These are phyloP conservation scores for Diorhabda sublineata DNA, from an alignment of 1,140 invertebrate genomes.

Conservation along the genomic window DNA sequence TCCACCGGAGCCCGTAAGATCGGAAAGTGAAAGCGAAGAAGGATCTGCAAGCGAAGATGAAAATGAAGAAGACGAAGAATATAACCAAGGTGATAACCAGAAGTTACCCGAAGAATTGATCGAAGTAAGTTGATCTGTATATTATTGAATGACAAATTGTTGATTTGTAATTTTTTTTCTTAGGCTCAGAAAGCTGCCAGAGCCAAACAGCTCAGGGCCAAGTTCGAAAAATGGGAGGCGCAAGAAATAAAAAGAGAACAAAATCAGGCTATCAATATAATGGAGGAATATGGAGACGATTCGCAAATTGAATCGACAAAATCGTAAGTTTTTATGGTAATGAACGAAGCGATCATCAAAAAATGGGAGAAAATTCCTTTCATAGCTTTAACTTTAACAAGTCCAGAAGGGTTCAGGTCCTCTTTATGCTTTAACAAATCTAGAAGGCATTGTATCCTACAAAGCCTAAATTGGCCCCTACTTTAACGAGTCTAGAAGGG, in stretches of 20 bases:
- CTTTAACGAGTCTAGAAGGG: no score
- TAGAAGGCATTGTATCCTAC: no score
- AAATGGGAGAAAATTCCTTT: no score
- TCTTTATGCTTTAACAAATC: no score
- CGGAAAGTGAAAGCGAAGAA: conserved; percentile 50
- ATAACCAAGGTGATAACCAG: conserved; percentile 45
- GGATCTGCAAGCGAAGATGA: conserved; percentile 49
- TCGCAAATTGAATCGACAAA: conserved; percentile 71
- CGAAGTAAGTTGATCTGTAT: conserved; percentile 22
- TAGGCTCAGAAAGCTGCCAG: conserved; percentile 75
- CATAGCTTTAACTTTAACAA: no score
- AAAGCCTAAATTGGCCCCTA: no score
- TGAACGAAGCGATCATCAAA: not conserved
- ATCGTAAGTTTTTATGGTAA: conserved; percentile 43
- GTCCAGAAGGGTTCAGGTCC: no score
- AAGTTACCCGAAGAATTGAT: conserved; percentile 37
- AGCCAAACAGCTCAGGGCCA: conserved; percentile 81
- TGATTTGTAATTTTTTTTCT: conserved; percentile 40
- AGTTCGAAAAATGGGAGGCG: conserved; percentile 88
- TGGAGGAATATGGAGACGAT: conserved; percentile 55
- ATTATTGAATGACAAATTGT: not conserved
- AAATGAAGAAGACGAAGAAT: conserved; percentile 56
- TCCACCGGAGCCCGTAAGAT: conserved; percentile 64
- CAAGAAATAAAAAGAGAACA: conserved; percentile 59
- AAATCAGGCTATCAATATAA: conserved; percentile 42